Percentiles rank a stretch among this genome's conserved stretches.
Conservation (phyloP, 2,888 invertebrate genomes). For the Alsophila aescularia region DNA sequence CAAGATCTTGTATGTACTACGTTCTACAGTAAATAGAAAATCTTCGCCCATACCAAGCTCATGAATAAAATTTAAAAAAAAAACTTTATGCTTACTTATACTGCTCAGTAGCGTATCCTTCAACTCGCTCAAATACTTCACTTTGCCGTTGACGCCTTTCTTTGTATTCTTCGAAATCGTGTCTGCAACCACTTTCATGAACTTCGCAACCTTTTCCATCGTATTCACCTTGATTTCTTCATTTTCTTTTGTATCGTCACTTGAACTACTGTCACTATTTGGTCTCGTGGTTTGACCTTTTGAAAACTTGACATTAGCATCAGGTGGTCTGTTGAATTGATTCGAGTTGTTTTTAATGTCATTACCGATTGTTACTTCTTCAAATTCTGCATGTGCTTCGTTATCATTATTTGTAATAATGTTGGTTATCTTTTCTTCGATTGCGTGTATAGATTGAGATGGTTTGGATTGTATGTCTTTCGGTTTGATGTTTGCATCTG, state of each 20-base stretch:
- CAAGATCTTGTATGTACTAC: too few relatives aligned
- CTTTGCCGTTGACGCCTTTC: constrained; percentile 80
- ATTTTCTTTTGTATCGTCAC: constrained; percentile 18
- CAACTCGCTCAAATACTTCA: constrained; percentile 83
- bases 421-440: constrained; percentile 4
- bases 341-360: constrained; percentile 12
- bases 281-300: constrained; percentile 6
- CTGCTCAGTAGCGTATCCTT: constrained; percentile 85
- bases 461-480: not conserved
- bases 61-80: too few relatives aligned
- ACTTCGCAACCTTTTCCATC: constrained; percentile 60
- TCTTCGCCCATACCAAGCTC: too few relatives aligned
- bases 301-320: not conserved
- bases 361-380: constrained; percentile 9
- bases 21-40: too few relatives aligned
- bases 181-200: constrained; percentile 68
- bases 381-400: constrained; percentile 4
- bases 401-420: constrained; percentile 15
- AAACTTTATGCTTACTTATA: constrained; percentile 84
- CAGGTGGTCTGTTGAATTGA: constrained; percentile 1
- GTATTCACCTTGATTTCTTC: constrained; percentile 47
- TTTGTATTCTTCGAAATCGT: constrained; percentile 68
- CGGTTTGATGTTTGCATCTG: not conserved
- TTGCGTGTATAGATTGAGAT: not conserved
- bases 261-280: not conserved